Conservation (phyloP, 2,113 vertebrate species). For the Xyliphius kryptos region DNA sequence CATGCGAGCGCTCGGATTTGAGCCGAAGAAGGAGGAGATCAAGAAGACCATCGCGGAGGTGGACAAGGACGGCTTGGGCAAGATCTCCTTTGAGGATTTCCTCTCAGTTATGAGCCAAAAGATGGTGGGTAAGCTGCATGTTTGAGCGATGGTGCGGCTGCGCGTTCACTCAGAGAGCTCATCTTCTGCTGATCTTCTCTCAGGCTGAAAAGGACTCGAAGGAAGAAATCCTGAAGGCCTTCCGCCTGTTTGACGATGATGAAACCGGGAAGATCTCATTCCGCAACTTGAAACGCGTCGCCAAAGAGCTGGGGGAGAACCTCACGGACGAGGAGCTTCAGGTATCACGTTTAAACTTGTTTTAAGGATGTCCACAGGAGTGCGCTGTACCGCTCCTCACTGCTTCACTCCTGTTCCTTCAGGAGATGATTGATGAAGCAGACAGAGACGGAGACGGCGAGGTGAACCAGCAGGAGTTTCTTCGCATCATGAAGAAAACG, state of each 20-base stretch:
- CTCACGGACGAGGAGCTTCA: constrained; percentile 91
- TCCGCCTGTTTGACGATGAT: constrained; percentile 87
- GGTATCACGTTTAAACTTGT: too few species aligned
- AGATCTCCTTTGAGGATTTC: constrained; percentile 83
- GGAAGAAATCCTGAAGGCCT: constrained; percentile 92
- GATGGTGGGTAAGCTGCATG: constrained; percentile 66
- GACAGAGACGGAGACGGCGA: constrained; percentile 88
- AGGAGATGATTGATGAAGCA: constrained; percentile 95
- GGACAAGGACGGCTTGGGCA: constrained; percentile 83
- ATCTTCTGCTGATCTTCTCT: background rate
- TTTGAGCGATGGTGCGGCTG: too few species aligned
- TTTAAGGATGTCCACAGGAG: too few species aligned
- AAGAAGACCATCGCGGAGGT: constrained; percentile 85
- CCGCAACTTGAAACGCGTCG: constrained; percentile 85
- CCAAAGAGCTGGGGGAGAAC: constrained; percentile 85
- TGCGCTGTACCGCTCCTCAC: too few species aligned
- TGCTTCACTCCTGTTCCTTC: too few species aligned
- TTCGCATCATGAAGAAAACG: constrained; percentile 92
- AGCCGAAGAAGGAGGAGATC: too few species aligned
- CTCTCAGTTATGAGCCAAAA: constrained; percentile 84
- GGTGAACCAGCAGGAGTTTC: constrained; percentile 87
- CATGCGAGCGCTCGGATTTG: constrained; percentile 90
- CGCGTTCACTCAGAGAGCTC: too few species aligned
- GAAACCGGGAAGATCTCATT: constrained; percentile 93
- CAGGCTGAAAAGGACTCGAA: constrained; percentile 94